Evolutionary conservation across 1,140 invertebrate genomes (phyloP).

Genomic region (Platyscapa corneri): DNA sequence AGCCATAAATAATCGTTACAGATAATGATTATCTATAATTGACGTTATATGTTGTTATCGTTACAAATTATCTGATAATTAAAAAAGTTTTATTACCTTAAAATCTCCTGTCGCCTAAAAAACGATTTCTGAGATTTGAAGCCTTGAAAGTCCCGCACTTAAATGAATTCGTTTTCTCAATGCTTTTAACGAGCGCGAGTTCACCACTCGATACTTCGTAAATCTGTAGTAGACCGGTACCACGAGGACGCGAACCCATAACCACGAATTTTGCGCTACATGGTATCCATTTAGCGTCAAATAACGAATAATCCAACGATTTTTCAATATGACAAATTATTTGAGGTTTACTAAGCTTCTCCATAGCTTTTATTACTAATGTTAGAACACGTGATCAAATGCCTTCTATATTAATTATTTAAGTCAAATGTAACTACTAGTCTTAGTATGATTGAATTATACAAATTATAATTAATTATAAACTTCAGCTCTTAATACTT

Average conservation of each 20-base stretch:
- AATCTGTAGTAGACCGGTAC: constrained; percentile 90
- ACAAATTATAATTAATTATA: neutral
- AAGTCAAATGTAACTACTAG: neutral
- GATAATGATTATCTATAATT: too few species aligned
- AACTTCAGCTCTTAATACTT: neutral
- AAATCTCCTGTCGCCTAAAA: constrained; percentile 95
- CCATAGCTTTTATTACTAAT: constrained; percentile 56
- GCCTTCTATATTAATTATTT: neutral
- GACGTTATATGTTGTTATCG: too few species aligned
- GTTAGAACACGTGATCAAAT: neutral
- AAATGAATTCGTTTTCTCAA: constrained; percentile 86
- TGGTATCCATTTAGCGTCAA: constrained; percentile 96
- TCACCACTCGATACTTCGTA: constrained; percentile 87
- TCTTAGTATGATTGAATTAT: neutral
- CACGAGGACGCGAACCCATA: constrained; percentile 88
- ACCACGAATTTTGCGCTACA: constrained; percentile 93
- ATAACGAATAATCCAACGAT: constrained; percentile 88
- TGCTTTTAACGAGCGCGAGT: constrained; percentile 82
- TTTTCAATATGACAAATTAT: constrained; percentile 92
- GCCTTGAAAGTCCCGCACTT: constrained; percentile 96
- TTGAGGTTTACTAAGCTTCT: constrained; percentile 86
- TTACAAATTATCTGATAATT: neutral
- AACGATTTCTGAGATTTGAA: constrained; percentile 83
- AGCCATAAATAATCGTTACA: neutral
- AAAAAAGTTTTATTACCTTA: constrained; percentile 76